Conservation (phyloP, 2,888 invertebrate genomes). For the Odontomyia ornata region DNA sequence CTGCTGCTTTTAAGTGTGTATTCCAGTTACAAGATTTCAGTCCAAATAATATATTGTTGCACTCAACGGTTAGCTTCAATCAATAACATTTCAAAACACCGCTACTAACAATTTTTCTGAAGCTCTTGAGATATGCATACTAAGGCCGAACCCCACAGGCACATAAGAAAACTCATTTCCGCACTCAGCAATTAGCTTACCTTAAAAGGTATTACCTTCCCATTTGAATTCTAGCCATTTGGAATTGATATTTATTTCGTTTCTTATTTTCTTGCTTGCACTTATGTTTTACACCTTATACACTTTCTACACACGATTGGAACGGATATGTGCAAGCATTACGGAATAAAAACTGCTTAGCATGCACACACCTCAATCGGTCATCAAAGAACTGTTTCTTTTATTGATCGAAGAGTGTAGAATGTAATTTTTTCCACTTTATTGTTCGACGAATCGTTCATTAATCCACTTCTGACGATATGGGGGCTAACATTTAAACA, state of each 20-base stretch:
- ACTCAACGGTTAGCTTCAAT: too few species aligned
- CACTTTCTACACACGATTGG: not conserved
- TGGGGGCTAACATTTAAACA: not conserved
- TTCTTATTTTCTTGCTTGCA: not conserved
- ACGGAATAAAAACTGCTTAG: conserved; percentile 28
- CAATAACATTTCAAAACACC: too few species aligned
- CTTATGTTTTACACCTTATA: too few species aligned
- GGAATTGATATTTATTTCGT: not conserved
- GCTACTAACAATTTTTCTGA: too few species aligned
- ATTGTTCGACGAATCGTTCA: not conserved
- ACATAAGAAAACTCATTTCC: conserved; percentile 13
- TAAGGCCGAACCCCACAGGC: not conserved
- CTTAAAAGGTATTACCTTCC: conserved; percentile 19
- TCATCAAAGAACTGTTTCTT: conserved; percentile 2
- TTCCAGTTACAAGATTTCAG: too few species aligned
- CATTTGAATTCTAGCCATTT: not conserved
- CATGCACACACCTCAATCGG: conserved; percentile 28
- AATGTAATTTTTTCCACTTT: not conserved
- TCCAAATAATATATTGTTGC: too few species aligned
- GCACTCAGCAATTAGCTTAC: conserved; percentile 26
- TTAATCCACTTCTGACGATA: not conserved
- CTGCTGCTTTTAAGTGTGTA: too few species aligned
- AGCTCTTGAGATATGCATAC: too few species aligned
- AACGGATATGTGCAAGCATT: conserved; percentile 32
- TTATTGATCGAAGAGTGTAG: not conserved